A percentile compares a stretch with the other conserved stretches of the same genome.
phyloP scores from a whole-genome alignment of 92 coral and sea anemone genomes.

The Siderastrea siderea region DNA sequence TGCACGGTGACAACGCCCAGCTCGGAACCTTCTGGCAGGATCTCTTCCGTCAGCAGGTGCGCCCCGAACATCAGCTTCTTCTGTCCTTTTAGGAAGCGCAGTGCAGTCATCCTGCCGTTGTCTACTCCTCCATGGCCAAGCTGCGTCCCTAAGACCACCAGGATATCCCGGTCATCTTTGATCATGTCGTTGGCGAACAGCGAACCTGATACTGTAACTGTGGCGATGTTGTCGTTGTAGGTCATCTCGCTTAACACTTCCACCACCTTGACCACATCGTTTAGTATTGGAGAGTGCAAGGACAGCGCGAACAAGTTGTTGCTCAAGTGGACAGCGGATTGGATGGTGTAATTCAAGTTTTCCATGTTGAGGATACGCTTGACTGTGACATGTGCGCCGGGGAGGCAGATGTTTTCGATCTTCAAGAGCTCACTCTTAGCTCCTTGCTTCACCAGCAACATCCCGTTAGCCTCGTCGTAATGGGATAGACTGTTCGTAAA shows the following conservation, averaged over 20 bases:
- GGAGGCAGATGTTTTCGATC: conserved; percentile 1
- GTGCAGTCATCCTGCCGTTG: background rate
- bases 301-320: background rate
- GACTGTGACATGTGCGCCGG: background rate
- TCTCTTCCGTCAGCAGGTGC: background rate
- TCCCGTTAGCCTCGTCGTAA: conserved; percentile 1
- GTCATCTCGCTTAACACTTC: background rate
- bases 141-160: background rate
- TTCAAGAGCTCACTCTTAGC: background rate
- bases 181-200: background rate
- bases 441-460: background rate
- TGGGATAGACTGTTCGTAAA: background rate
- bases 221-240: background rate
- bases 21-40: conserved; percentile 1
- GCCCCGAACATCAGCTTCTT: background rate
- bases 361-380: background rate
- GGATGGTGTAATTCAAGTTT: background rate
- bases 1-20: background rate
- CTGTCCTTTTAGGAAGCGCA: background rate
- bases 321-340: background rate
- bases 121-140: background rate
- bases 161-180: background rate
- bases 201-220: background rate
- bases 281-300: background rate
- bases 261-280: background rate